These are phyloP conservation scores for Elanus axillaris DNA, from an alignment of 2,113 vertebrate species.

Conservation along the genomic window DNA sequence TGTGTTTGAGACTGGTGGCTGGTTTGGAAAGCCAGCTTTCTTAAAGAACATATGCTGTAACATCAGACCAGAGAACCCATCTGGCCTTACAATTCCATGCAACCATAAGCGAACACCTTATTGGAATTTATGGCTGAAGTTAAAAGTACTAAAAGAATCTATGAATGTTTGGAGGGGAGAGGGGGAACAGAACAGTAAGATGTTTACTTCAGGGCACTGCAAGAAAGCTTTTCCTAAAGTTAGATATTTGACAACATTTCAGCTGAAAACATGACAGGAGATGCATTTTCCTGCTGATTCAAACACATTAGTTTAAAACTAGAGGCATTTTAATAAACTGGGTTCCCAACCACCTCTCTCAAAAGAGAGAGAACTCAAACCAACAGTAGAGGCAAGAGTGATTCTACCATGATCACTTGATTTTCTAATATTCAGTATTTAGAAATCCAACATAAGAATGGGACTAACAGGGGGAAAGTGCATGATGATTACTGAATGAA, in stretches of 20 bases:
- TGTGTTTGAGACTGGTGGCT: neutral
- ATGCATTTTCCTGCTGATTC: neutral
- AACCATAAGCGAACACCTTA: neutral
- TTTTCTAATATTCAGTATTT: neutral
- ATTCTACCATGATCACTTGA: neutral
- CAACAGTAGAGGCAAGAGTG: neutral
- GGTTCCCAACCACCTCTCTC: neutral
- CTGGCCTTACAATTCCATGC: neutral
- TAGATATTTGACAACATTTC: neutral
- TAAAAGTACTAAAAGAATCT: neutral
- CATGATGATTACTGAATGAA: slow-evolving; percentile 5
- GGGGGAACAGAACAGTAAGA: neutral
- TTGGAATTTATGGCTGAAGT: neutral
- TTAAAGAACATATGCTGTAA: neutral
- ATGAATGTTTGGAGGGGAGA: neutral
- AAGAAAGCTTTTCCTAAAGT: neutral
- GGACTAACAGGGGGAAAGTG: neutral
- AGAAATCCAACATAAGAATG: slow-evolving; percentile 4
- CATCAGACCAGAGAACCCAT: neutral
- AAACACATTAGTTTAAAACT: neutral
- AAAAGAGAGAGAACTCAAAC: neutral
- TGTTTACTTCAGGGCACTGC: neutral
- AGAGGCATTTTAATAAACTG: neutral
- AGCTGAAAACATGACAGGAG: neutral
- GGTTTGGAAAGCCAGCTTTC: neutral